Evolutionary conservation across 2,113 vertebrate genomes (phyloP).

Genomic region (Xiphophorus couchianus): DNA sequence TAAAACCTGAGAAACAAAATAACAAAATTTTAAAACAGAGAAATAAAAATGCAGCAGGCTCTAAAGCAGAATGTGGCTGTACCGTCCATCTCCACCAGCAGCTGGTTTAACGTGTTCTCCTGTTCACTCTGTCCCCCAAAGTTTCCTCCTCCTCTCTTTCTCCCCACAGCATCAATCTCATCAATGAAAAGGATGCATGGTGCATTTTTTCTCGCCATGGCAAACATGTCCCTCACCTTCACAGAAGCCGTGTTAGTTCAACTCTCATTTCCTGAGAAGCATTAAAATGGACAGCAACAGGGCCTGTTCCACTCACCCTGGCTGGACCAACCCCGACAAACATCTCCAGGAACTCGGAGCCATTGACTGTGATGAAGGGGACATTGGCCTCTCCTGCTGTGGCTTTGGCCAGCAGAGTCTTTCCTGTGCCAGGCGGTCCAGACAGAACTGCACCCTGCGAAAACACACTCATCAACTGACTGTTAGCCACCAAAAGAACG

Average conservation of each 20-base stretch:
- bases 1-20: constrained; percentile 77
- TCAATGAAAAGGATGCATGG: constrained; percentile 98
- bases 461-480: background rate
- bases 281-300: no score
- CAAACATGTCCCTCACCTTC: constrained; percentile 90
- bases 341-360: constrained; percentile 97
- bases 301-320: constrained; percentile 81
- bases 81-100: constrained; percentile 99
- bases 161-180: constrained; percentile 94
- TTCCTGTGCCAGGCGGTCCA: constrained; percentile 96
- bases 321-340: constrained; percentile 96
- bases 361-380: constrained; percentile 96
- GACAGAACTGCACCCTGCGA: constrained; percentile 92
- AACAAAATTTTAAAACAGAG: background rate
- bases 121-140: constrained; percentile 92
- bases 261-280: background rate
- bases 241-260: constrained; percentile 6
- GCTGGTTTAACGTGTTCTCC: constrained; percentile 96
- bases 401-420: constrained; percentile 94
- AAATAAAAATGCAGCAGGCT: background rate
- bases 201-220: constrained; percentile 90
- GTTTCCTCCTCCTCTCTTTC: constrained; percentile 90
- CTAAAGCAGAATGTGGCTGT: background rate
- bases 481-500: constrained; percentile 5
- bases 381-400: constrained; percentile 95